These are phyloP conservation scores for Triops cancriformis DNA, from an alignment of 1,140 invertebrate species.

Conservation along the genomic window DNA sequence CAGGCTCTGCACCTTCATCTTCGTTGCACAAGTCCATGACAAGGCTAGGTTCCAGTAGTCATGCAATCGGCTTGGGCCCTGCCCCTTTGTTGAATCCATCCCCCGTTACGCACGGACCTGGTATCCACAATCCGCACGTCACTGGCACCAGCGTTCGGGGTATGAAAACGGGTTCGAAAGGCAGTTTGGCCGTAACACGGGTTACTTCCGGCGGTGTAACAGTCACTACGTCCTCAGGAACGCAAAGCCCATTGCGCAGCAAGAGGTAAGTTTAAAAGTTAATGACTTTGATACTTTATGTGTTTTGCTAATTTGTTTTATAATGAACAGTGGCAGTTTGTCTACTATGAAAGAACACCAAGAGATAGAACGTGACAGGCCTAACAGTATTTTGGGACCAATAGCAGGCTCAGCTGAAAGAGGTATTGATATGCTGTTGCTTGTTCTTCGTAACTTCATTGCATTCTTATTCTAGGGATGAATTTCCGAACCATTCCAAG, in stretches of 20 bases:
- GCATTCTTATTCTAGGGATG: background rate
- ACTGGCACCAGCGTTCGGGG: background rate
- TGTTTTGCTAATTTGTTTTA: background rate
- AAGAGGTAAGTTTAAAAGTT: conserved; percentile 34
- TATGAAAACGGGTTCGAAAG: conserved; percentile 28
- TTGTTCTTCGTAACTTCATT: background rate
- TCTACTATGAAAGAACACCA: conserved; percentile 19
- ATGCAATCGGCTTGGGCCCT: conserved; percentile 43
- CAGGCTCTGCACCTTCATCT: background rate
- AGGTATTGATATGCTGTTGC: background rate
- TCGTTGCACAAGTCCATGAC: conserved; percentile 67
- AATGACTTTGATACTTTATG: background rate
- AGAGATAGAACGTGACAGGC: background rate
- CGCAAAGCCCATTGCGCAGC: conserved; percentile 36
- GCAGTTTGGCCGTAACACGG: conserved; percentile 29
- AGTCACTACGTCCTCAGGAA: conserved; percentile 46
- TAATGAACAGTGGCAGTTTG: conserved; percentile 14
- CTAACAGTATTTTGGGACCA: conserved; percentile 7
- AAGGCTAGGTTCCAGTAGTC: conserved; percentile 61
- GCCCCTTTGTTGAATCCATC: conserved; percentile 26
- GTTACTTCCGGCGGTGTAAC: conserved; percentile 54
- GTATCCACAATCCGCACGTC: conserved; percentile 24
- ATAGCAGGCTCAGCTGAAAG: background rate
- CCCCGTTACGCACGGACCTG: conserved; percentile 27
- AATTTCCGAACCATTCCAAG: conserved; percentile 1